Evolutionary conservation across 37 sponge, comb jelly and placozoan genomes (phyloP).

Genomic region (Beroe ovata): DNA sequence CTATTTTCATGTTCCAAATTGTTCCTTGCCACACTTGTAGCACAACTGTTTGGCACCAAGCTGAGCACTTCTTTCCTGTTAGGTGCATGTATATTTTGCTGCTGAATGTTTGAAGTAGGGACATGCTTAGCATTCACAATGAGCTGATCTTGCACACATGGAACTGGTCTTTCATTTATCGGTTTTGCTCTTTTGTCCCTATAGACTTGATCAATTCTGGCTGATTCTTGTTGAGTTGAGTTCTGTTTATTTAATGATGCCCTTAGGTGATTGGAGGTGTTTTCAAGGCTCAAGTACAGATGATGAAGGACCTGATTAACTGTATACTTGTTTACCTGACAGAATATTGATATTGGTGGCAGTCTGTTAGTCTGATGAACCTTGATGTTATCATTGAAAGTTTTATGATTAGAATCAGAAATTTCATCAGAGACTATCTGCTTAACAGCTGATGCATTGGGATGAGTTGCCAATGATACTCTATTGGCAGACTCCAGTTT

Average conservation of each 20-base stretch:
- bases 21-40: neutral
- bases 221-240: neutral
- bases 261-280: neutral
- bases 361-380: neutral
- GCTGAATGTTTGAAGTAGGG: too few species aligned
- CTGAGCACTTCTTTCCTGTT: neutral
- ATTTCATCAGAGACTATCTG: neutral
- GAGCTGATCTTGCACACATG: too few species aligned
- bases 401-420: neutral
- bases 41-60: neutral
- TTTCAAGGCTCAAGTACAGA: constrained; percentile 22
- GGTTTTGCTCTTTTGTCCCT: too few species aligned
- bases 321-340: constrained; percentile 38
- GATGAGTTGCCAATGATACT: neutral
- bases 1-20: neutral
- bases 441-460: neutral
- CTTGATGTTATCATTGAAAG: neutral
- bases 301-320: constrained; percentile 22
- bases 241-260: neutral
- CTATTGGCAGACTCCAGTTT: neutral
- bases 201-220: neutral
- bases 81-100: too few species aligned
- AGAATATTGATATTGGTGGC: constrained; percentile 54
- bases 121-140: too few species aligned
- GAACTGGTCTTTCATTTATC: too few species aligned